Percentiles rank a stretch among this genome's conserved stretches.
Evolutionary conservation across 2,888 invertebrate species (phyloP).

Genomic region (Frankliniella fusca): DNA sequence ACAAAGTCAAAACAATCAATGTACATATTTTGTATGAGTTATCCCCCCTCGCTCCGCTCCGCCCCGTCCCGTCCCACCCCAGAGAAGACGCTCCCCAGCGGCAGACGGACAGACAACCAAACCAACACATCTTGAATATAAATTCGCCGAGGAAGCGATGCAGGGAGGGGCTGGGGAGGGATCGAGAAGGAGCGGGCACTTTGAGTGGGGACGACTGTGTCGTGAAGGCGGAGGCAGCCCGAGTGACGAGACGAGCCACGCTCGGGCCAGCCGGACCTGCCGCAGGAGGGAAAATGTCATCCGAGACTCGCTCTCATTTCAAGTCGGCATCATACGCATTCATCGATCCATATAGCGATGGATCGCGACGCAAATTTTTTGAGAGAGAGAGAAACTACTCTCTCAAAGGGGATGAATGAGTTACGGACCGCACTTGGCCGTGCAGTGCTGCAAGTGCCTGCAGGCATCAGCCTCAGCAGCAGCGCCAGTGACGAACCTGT

Average conservation of each 20-base stretch:
- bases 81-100: not conserved
- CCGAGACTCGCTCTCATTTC: too few relatives aligned
- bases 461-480: not conserved
- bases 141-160: not conserved
- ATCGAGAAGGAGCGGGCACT: not conserved
- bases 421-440: too few relatives aligned
- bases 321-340: too few relatives aligned
- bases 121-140: constrained; percentile 6
- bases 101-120: not conserved
- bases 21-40: too few relatives aligned
- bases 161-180: not conserved
- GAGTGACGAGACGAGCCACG: not conserved
- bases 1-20: too few relatives aligned
- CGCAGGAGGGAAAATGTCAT: not conserved
- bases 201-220: not conserved
- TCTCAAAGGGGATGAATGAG: too few relatives aligned
- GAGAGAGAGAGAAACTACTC: too few relatives aligned
- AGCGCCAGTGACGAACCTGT: constrained; percentile 15
- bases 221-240: not conserved
- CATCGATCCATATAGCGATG: too few relatives aligned
- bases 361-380: too few relatives aligned
- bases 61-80: too few relatives aligned
- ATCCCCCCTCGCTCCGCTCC: too few relatives aligned
- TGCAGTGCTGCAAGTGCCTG: not conserved
- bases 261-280: not conserved